phyloP scores from a whole-genome alignment of 2,888 invertebrate species.

The Drosophila atripex region DNA sequence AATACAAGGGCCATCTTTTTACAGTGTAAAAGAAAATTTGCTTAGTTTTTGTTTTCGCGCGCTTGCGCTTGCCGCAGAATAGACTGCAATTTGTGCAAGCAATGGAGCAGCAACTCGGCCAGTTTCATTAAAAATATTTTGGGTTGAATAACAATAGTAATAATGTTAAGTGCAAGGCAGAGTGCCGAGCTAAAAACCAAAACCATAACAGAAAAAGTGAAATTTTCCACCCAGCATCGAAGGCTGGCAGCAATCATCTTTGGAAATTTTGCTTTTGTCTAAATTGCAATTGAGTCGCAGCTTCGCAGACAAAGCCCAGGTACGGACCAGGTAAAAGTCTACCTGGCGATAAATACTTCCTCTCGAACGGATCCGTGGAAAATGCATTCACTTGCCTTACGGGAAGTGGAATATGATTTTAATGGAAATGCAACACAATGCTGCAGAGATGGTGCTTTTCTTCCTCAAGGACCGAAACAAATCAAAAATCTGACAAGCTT shows the following conservation, averaged over 20 bases:
- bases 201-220: slow-evolving; percentile 65
- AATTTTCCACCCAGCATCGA: slow-evolving; percentile 61
- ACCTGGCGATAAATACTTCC: slow-evolving; percentile 38
- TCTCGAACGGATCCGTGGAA: slow-evolving; percentile 13
- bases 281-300: slow-evolving; percentile 66
- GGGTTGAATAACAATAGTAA: slow-evolving; percentile 77
- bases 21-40: slow-evolving; percentile 36
- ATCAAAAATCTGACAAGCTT: slow-evolving; percentile 19
- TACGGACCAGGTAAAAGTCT: slow-evolving; percentile 38
- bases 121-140: slow-evolving; percentile 76
- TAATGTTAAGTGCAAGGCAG: slow-evolving; percentile 65
- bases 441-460: not conserved
- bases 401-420: slow-evolving; percentile 22
- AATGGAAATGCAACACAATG: slow-evolving; percentile 6
- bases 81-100: slow-evolving; percentile 79
- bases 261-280: slow-evolving; percentile 50
- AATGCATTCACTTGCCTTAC: slow-evolving; percentile 1
- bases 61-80: slow-evolving; percentile 65
- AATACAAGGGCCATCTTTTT: slow-evolving; percentile 11
- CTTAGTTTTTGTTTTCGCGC: slow-evolving; percentile 35
- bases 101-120: slow-evolving; percentile 80
- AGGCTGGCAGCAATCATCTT: slow-evolving; percentile 39
- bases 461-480: slow-evolving; percentile 9
- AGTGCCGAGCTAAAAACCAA: slow-evolving; percentile 48
- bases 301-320: slow-evolving; percentile 44